Evolutionary conservation across 2,113 vertebrate genomes (phyloP), one percentile per base, ranked within the genome.

Genomic region (Ctenomys sociabilis): DNA sequence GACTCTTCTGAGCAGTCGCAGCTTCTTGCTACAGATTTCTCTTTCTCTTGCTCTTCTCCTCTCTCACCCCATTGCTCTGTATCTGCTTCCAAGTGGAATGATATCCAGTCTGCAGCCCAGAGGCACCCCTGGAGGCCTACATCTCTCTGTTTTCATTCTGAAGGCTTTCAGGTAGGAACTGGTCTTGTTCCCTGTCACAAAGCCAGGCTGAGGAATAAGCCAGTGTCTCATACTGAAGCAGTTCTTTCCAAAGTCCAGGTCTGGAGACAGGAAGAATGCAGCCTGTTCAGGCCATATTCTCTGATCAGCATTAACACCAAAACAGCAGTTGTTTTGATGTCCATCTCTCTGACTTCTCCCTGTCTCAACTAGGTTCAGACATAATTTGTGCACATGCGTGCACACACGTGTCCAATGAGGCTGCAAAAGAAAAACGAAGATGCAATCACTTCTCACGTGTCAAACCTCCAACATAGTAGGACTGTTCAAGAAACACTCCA

Each of bases 1-100:
- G 19, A 28, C 12, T 77, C 91, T 35, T 59, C 21, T 61, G 30
- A 37, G 19, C 28, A 86, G 61, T 89, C 37, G 66, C 16, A 26
- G 32, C 8, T 84, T 85, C 37, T 85, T 35, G 35, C 17, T 21
- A 21, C n/a, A 30, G 12, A 28, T 4, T 26, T 28, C 37, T 43
- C 37, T 43, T 13, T 40, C 64, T 72, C 19, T 49, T 57, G 16
- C 54, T 16, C 54, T 57, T 57, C 14, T 26, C 49, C 49, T n/a
- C 49, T 26, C 35, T 43, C 30, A 24, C 43, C n/a, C 19, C 73
- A 24, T 54, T 40, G 24, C 94, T 78, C 94, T 54, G 45, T 7
- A n/a, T 88, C 1, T 14, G 49, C 19, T 95, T 95, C 37, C n/a
- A 84, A 93, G 54, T 32, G 32, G n/a, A 97, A 81, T 4, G n/a